Evolutionary conservation across 2,113 vertebrate species (phyloP).

Genomic region (Ia io): DNA sequence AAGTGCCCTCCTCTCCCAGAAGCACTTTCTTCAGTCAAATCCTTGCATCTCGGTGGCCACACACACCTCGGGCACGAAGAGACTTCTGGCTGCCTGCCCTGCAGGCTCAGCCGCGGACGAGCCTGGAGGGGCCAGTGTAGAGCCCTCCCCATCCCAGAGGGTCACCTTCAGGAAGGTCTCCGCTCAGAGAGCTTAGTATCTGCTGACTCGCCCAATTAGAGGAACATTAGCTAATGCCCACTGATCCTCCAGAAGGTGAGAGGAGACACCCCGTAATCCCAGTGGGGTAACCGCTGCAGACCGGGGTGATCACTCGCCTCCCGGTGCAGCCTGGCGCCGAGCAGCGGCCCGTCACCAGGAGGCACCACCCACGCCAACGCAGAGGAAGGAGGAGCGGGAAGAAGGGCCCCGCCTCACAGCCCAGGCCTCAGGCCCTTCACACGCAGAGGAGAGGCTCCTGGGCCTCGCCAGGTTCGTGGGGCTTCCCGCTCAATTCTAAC

Average conservation of each 20-base stretch:
- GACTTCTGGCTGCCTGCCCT: background rate
- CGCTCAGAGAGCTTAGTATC: background rate
- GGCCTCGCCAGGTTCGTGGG: no score
- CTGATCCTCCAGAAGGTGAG: slow-evolving; percentile 57
- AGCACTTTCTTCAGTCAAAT: background rate
- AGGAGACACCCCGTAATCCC: slow-evolving; percentile 17
- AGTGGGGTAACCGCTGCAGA: background rate
- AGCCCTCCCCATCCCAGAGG: background rate
- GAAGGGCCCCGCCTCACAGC: background rate
- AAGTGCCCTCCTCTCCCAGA: no score
- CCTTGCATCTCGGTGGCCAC: background rate
- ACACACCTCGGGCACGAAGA: no score
- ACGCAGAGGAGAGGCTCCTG: background rate
- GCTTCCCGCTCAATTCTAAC: accelerated
- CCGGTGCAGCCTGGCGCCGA: background rate
- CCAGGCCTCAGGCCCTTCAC: background rate
- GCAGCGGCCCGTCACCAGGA: background rate
- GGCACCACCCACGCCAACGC: background rate
- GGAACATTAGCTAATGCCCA: background rate
- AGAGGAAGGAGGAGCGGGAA: background rate
- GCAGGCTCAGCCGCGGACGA: background rate
- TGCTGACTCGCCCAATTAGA: slow-evolving; percentile 16
- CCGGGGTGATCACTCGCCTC: background rate
- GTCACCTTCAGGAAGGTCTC: slow-evolving; percentile 22
- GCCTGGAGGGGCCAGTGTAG: background rate